Evolutionary conservation across 1,140 invertebrate species (phyloP).

Genomic region (Drosophila suzukii): DNA sequence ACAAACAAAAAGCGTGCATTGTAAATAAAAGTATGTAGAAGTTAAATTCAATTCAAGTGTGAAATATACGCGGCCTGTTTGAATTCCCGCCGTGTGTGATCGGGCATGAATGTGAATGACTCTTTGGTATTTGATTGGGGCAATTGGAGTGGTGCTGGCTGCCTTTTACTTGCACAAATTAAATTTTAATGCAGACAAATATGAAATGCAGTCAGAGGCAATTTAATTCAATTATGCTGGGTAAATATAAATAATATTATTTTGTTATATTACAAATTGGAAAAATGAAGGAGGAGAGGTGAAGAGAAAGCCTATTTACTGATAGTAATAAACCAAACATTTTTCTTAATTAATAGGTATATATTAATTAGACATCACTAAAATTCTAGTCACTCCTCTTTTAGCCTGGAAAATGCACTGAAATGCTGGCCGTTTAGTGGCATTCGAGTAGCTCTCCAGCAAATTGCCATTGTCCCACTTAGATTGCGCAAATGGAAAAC

Average conservation of each 20-base stretch:
- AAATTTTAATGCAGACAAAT: slow-evolving; percentile 17
- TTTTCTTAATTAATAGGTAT: too few relatives aligned
- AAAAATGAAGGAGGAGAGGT: neutral
- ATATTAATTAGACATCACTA: too few relatives aligned
- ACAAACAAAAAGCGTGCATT: slow-evolving; percentile 6
- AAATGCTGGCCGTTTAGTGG: neutral
- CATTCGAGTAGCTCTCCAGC: slow-evolving; percentile 18
- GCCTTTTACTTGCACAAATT: slow-evolving; percentile 14
- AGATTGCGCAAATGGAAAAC: slow-evolving; percentile 36
- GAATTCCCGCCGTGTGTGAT: slow-evolving; percentile 17
- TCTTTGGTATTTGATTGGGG: neutral
- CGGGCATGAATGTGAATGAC: slow-evolving; percentile 19
- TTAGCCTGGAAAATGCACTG: neutral
- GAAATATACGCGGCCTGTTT: slow-evolving; percentile 36
- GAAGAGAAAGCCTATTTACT: neutral
- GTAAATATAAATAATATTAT: neutral
- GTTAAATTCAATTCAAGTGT: slow-evolving; percentile 43
- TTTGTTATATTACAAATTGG: neutral
- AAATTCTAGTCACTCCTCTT: neutral
- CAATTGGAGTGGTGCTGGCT: neutral
- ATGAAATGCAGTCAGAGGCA: neutral
- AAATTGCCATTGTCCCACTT: slow-evolving; percentile 48
- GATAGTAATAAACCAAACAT: neutral
- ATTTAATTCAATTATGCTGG: slow-evolving; percentile 5
- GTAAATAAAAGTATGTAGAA: slow-evolving; percentile 29